These are phyloP conservation scores for Scaptomyza tumidula DNA, from an alignment of 2,888 invertebrate genomes.

Conservation along the genomic window DNA sequence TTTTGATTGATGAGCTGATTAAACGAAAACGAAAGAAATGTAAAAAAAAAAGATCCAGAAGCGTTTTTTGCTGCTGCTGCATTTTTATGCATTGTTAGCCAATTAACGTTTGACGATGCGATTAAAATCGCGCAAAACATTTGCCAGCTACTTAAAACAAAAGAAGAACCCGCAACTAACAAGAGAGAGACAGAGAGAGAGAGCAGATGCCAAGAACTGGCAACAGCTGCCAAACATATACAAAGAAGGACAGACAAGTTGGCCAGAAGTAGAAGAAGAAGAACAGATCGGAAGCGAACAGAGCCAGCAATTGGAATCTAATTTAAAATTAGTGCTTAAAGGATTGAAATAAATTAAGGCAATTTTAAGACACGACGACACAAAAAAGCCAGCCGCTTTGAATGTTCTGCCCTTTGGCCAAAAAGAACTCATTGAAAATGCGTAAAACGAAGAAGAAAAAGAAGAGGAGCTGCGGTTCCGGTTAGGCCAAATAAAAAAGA, in stretches of 20 bases:
- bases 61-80: slow-evolving; percentile 40
- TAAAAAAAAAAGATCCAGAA: slow-evolving; percentile 24
- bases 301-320: slow-evolving; percentile 75
- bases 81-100: slow-evolving; percentile 66
- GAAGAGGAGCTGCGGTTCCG: slow-evolving; percentile 58
- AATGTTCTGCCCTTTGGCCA: slow-evolving; percentile 31
- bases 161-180: slow-evolving; percentile 13
- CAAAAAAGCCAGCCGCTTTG: slow-evolving; percentile 51
- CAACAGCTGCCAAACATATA: slow-evolving; percentile 54
- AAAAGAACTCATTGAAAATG: slow-evolving; percentile 71
- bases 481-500: slow-evolving; percentile 24
- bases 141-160: slow-evolving; percentile 54
- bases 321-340: slow-evolving; percentile 80
- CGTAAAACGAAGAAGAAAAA: slow-evolving; percentile 29
- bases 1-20: slow-evolving; percentile 61
- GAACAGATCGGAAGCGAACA: slow-evolving; percentile 10
- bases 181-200: slow-evolving; percentile 9
- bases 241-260: slow-evolving; percentile 4
- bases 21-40: slow-evolving; percentile 7
- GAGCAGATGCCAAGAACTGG: slow-evolving; percentile 46
- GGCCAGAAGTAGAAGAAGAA: slow-evolving; percentile 16
- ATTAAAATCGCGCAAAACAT: slow-evolving; percentile 64
- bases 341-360: slow-evolving; percentile 79
- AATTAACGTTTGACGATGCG: slow-evolving; percentile 65
- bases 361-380: slow-evolving; percentile 50